These are phyloP conservation scores for Melospiza melodia DNA, from an alignment of 2,113 vertebrate species.

Conservation along the genomic window DNA sequence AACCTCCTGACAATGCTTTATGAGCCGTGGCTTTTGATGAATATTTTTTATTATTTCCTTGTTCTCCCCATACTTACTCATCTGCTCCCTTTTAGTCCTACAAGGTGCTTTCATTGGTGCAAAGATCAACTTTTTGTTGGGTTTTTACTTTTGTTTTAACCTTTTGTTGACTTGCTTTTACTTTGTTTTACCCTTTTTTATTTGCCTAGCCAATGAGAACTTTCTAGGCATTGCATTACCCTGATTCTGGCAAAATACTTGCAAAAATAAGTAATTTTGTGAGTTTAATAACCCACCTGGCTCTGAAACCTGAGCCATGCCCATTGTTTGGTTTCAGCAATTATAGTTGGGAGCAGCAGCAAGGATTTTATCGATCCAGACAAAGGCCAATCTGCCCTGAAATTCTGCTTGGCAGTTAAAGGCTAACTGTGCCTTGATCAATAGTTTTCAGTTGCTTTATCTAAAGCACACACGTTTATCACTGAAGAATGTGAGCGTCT, in stretches of 20 bases:
- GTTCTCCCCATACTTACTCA: not conserved
- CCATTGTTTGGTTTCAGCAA: not conserved
- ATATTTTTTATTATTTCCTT: constrained; percentile 34
- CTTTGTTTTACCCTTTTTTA: not conserved
- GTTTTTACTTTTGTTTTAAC: not conserved
- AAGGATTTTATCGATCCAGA: not conserved
- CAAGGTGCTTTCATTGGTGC: not conserved
- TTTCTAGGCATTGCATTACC: not conserved
- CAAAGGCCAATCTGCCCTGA: not conserved
- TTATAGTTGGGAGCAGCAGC: not conserved
- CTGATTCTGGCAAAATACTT: not conserved
- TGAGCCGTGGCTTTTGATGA: not conserved
- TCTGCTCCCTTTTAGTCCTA: not conserved
- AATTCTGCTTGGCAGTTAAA: not conserved
- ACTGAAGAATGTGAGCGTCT: not conserved
- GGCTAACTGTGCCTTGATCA: constrained; percentile 3
- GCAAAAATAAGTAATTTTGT: not conserved
- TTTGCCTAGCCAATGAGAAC: not conserved
- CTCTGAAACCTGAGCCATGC: not conserved
- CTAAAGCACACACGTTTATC: not conserved
- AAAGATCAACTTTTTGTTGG: not conserved
- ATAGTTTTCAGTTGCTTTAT: not conserved
- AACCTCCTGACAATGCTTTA: not conserved
- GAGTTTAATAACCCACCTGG: not conserved
- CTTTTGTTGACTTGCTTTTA: not conserved